These are phyloP conservation scores for Brienomyrus longianalis DNA, from an alignment of 2,113 vertebrate genomes.

Conservation along the genomic window DNA sequence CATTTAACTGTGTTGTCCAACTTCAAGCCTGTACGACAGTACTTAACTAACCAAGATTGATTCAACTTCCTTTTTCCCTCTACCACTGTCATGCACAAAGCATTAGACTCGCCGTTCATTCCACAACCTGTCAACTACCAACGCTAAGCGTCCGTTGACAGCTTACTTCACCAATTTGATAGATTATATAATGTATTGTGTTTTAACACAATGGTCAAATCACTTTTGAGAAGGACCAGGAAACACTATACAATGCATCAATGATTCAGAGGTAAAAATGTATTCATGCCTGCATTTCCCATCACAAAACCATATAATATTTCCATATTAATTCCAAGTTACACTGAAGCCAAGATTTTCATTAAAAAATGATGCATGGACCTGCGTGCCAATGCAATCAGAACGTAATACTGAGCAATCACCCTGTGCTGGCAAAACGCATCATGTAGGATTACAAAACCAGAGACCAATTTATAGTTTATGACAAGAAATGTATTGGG, in stretches of 20 bases:
- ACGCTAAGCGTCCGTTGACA: neutral
- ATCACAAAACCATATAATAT: neutral
- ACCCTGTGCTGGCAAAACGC: neutral
- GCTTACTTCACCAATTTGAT: neutral
- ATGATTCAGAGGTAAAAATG: neutral
- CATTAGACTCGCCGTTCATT: neutral
- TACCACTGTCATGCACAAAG: neutral
- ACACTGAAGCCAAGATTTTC: neutral
- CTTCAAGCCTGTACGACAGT: neutral
- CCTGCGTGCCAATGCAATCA: neutral
- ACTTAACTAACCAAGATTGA: neutral
- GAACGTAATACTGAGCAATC: neutral
- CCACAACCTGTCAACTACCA: neutral
- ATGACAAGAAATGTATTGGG: neutral
- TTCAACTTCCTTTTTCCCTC: neutral
- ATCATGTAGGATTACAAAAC: neutral
- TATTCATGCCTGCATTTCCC: neutral
- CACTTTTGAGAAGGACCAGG: neutral
- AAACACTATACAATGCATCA: neutral
- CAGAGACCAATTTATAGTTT: slow-evolving; percentile 1
- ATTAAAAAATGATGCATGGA: neutral
- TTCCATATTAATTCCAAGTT: slow-evolving; percentile 1
- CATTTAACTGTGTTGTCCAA: neutral
- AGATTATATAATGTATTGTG: neutral
- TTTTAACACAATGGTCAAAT: neutral